Percentiles rank a stretch among this genome's conserved stretches.
Evolutionary conservation across 2,888 invertebrate species (phyloP).

Genomic region (Tortricodes alternella): DNA sequence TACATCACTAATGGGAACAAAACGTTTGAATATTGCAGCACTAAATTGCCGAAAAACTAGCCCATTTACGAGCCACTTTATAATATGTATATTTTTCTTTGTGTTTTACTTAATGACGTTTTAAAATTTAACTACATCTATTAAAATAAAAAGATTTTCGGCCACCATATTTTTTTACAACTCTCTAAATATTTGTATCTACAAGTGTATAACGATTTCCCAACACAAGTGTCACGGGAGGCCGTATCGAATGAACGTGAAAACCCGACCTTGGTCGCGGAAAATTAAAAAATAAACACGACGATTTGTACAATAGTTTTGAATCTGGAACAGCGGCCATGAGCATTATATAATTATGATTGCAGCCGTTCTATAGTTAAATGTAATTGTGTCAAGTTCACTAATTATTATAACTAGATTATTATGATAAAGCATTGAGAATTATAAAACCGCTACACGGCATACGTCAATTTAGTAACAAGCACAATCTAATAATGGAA

Average conservation of each 20-base stretch:
- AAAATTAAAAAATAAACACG: conserved; percentile 3
- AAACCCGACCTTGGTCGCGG: conserved; percentile 1
- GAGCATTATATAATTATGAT: conserved; percentile 6
- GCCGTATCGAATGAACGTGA: not conserved
- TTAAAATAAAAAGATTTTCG: too few species aligned
- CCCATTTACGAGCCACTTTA: too few species aligned
- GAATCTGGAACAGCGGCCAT: conserved; percentile 18
- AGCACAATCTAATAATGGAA: too few species aligned
- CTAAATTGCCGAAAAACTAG: too few species aligned
- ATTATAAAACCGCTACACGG: not conserved
- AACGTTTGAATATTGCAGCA: too few species aligned
- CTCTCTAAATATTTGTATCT: not conserved
- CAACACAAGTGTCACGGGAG: not conserved
- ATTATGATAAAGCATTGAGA: conserved; percentile 19
- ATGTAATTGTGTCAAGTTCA: conserved; percentile 25
- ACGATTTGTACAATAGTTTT: conserved; percentile 1
- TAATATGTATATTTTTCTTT: too few species aligned
- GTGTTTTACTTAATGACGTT: too few species aligned
- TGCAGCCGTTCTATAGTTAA: conserved; percentile 5
- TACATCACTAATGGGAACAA: too few species aligned
- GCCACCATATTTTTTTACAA: not conserved
- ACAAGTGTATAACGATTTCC: not conserved
- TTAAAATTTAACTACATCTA: too few species aligned
- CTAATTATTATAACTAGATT: conserved; percentile 15
- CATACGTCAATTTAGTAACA: not conserved